These are phyloP conservation scores for Quadriops clusia DNA, from an alignment of 2,888 invertebrate species.

Conservation along the genomic window DNA sequence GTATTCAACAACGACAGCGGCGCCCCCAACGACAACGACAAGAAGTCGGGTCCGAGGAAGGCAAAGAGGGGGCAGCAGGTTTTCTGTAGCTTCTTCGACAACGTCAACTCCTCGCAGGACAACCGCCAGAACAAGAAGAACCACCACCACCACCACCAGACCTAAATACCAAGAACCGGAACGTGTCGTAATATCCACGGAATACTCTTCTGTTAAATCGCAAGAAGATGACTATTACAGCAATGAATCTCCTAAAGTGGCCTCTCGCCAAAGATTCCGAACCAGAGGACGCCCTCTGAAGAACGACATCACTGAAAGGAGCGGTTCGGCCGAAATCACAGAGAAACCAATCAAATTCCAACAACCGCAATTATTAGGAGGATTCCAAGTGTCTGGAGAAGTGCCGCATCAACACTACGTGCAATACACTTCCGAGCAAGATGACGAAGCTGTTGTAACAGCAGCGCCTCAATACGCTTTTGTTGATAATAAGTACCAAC, in stretches of 20 bases:
- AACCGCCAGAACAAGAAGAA: slow-evolving; percentile 16
- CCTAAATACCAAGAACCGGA: not conserved
- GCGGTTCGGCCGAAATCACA: no score
- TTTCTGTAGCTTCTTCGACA: no score
- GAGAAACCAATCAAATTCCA: no score
- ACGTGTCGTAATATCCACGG: not conserved
- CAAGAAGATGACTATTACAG: not conserved
- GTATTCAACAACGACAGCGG: slow-evolving; percentile 24
- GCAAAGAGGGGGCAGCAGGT: no score
- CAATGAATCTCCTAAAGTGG: slow-evolving; percentile 12
- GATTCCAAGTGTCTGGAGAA: no score
- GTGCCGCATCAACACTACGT: no score
- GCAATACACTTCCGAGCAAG: no score
- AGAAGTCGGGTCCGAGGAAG: not conserved
- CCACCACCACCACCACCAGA: slow-evolving; percentile 10
- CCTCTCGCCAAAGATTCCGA: slow-evolving; percentile 26
- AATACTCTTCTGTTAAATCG: not conserved
- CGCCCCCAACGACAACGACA: slow-evolving; percentile 34
- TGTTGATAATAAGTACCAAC: no score
- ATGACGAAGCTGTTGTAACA: no score
- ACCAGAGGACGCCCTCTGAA: slow-evolving; percentile 29
- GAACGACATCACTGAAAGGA: no score
- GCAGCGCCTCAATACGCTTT: no score
- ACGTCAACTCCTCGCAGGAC: slow-evolving; percentile 15
- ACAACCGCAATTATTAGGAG: no score